Evolutionary conservation across 1,140 invertebrate genomes (phyloP).

Genomic region (Drosophila repletoides): DNA sequence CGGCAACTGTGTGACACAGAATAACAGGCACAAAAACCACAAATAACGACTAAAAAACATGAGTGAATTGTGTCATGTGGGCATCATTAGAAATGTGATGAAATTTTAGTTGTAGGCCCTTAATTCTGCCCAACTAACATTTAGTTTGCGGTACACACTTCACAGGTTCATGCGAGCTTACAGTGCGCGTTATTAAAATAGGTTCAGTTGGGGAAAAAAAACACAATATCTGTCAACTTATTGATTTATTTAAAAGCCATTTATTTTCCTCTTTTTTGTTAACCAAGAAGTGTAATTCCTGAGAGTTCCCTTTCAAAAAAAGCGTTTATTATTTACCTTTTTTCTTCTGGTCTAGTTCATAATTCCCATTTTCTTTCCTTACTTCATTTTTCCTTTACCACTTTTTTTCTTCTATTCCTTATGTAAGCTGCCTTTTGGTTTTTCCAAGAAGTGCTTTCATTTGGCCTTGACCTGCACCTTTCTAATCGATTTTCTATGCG

Average conservation of each 20-base stretch:
- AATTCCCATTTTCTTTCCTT: neutral
- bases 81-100: conserved; percentile 42
- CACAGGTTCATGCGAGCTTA: too few relatives aligned
- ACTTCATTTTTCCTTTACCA: neutral
- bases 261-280: neutral
- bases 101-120: conserved; percentile 2
- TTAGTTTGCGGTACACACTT: too few relatives aligned
- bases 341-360: too few relatives aligned
- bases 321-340: too few relatives aligned
- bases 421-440: neutral
- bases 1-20: conserved; percentile 51
- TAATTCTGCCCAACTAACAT: neutral
- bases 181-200: too few relatives aligned
- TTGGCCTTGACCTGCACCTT: conserved; percentile 15
- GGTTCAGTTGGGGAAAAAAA: too few relatives aligned
- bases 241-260: too few relatives aligned
- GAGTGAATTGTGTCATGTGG: conserved; percentile 34
- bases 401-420: neutral
- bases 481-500: neutral
- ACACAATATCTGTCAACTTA: too few relatives aligned
- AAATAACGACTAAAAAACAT: conserved; percentile 3
- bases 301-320: too few relatives aligned
- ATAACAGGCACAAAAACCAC: conserved; percentile 4
- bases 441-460: neutral
- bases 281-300: neutral